phyloP scores from a whole-genome alignment of 2,797 vertebrate genomes.

The Pipistrellus nathusii region DNA sequence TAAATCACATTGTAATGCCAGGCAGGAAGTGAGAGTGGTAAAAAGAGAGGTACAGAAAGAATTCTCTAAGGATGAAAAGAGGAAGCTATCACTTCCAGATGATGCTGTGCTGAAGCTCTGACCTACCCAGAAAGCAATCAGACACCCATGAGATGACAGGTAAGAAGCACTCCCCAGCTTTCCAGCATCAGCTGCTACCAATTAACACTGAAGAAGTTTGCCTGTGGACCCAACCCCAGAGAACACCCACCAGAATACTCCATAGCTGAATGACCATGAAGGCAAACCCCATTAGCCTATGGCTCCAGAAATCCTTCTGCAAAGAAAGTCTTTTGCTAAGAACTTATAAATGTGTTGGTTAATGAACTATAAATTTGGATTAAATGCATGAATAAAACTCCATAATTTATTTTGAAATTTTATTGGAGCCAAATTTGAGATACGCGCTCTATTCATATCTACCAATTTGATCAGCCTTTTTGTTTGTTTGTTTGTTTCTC shows the following conservation, averaged over 20 bases:
- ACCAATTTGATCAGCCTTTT: conserved; percentile 29
- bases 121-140: background rate
- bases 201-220: conserved; percentile 52
- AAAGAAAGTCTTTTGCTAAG: conserved; percentile 50
- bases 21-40: background rate
- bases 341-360: conserved; percentile 59
- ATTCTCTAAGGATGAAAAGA: background rate
- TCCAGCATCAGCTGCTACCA: background rate
- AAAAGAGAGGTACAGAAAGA: background rate
- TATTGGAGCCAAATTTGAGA: conserved; percentile 54
- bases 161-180: background rate
- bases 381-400: conserved; percentile 66
- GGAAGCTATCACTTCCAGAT: background rate
- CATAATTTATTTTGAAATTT: conserved; percentile 74
- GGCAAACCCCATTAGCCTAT: conserved; percentile 4
- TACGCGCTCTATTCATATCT: background rate
- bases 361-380: conserved; percentile 65
- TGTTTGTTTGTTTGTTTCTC: background rate
- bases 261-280: background rate
- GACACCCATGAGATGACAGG: background rate
- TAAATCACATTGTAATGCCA: background rate
- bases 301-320: conserved; percentile 48
- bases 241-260: background rate
- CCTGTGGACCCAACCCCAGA: conserved; percentile 21
- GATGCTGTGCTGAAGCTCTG: background rate